A percentile compares a stretch with the other conserved stretches of the same genome.
Conservation (phyloP, 2,113 vertebrate species). For the Oxyruncus cristatus region DNA sequence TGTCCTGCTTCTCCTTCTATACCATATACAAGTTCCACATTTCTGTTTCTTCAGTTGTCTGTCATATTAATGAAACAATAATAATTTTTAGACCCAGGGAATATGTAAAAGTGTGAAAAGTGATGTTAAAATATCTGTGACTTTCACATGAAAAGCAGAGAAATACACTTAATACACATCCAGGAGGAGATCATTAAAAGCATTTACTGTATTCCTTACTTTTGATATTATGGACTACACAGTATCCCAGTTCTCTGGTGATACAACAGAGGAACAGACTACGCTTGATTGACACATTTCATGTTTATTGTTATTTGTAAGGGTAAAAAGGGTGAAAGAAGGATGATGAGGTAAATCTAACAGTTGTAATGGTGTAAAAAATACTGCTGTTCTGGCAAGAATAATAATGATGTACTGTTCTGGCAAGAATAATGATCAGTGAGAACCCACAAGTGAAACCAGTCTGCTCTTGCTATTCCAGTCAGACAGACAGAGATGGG, state of each 20-base stretch:
- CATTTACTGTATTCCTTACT: neutral
- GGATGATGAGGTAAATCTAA: neutral
- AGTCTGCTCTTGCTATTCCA: neutral
- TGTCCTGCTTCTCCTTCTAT: neutral
- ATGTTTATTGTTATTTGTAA: neutral
- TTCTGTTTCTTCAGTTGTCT: neutral
- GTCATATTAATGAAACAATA: neutral
- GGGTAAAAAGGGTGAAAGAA: neutral
- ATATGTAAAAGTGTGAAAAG: neutral
- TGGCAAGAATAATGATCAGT: neutral
- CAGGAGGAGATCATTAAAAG: neutral
- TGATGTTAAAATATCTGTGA: neutral
- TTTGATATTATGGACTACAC: neutral
- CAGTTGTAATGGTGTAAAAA: neutral
- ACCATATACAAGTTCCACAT: neutral
- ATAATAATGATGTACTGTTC: neutral
- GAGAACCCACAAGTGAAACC: neutral
- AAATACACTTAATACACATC: neutral
- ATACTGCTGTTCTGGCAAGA: neutral
- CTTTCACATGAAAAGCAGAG: neutral
- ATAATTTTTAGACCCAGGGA: neutral
- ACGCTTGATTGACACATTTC: neutral
- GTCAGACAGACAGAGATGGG: neutral
- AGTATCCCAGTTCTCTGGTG: neutral
- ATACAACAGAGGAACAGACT: neutral